Evolutionary conservation across 1,140 invertebrate species (phyloP).

Genomic region (Drosophila paulistorum): DNA sequence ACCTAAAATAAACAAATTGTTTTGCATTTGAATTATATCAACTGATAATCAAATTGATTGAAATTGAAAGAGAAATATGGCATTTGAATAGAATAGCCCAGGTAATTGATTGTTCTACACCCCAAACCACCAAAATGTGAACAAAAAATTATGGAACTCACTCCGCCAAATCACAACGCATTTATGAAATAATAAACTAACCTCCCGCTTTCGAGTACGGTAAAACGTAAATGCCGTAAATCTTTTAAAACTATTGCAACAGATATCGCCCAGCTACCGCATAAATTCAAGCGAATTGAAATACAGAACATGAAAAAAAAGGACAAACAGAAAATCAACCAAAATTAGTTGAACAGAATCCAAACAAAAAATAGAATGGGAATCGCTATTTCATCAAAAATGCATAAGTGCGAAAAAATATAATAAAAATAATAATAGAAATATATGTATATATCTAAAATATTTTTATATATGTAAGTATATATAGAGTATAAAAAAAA

Average conservation of each 20-base stretch:
- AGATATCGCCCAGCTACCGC: conserved; percentile 43
- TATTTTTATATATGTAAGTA: background rate
- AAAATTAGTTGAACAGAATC: conserved; percentile 72
- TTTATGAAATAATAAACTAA: conserved; percentile 59
- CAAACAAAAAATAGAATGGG: conserved; percentile 38
- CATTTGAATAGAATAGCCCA: conserved; percentile 25
- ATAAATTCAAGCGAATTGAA: conserved; percentile 51
- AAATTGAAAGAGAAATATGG: conserved; percentile 32
- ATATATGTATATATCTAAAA: background rate
- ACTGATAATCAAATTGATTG: conserved; percentile 37
- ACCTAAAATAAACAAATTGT: conserved; percentile 16
- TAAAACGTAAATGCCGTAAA: conserved; percentile 58
- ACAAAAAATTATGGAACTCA: background rate
- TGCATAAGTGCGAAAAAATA: conserved; percentile 64
- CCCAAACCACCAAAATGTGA: background rate
- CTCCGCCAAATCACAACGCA: conserved; percentile 43
- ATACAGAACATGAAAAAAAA: conserved; percentile 24
- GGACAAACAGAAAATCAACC: conserved; percentile 26
- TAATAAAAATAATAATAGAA: conserved; percentile 43
- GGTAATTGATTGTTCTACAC: conserved; percentile 33
- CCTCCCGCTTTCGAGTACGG: conserved; percentile 24
- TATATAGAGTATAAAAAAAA: conserved; percentile 21
- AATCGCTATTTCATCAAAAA: conserved; percentile 72
- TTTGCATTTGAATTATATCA: conserved; percentile 28
- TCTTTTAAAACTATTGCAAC: conserved; percentile 48